Evolutionary conservation across 2,888 invertebrate genomes (phyloP), one percentile per base, ranked within the genome.

Genomic region (Machimus atricapillus): DNA sequence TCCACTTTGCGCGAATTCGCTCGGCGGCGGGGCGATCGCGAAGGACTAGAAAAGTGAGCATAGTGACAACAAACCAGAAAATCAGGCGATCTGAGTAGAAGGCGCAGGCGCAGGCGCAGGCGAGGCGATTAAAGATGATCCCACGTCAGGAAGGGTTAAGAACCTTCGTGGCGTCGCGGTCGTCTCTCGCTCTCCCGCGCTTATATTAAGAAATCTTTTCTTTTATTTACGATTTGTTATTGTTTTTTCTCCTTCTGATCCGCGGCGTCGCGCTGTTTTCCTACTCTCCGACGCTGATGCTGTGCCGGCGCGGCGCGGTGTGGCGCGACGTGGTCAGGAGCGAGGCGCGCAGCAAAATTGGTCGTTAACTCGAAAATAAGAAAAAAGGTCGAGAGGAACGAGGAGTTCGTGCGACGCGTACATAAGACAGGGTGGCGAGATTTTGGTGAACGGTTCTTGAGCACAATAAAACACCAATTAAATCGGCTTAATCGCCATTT

Each of bases 151-250:
- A 83, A 83, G 82, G 82, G 82, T 83, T 83, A 83, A 83, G 82
- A 83, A 83, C 82, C 82, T 83, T 83, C 37, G 40, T 16, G 40
- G n/a, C 66, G 31, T 66, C 31, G 31, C 31, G 31, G 31, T 31
- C 66, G 66, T 66, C 66, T 34, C 82, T 37, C 37, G 37, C 27
- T 66, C 82, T 37, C 66, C 82, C 82, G 19, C 66, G 37, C 82
- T 66, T 83, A 83, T 40, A 34, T 58, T 66, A 66, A 40, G 66
- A 31, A 46, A 34, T 40, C 58, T 83, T 83, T 83, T 83, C 58
- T 83, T 83, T 83, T 83, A 83, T 83, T 83, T 83, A 66, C 82
- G 82, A 83, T 83, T 73, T 77, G 77, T 76, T 82, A 87, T 81
- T 79, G 86, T 78, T 86, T 86, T 86, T 79, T 78, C 78, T 86